phyloP scores from a whole-genome alignment of 37 sponge, comb jelly and placozoan species.

The Spongia lamella region DNA sequence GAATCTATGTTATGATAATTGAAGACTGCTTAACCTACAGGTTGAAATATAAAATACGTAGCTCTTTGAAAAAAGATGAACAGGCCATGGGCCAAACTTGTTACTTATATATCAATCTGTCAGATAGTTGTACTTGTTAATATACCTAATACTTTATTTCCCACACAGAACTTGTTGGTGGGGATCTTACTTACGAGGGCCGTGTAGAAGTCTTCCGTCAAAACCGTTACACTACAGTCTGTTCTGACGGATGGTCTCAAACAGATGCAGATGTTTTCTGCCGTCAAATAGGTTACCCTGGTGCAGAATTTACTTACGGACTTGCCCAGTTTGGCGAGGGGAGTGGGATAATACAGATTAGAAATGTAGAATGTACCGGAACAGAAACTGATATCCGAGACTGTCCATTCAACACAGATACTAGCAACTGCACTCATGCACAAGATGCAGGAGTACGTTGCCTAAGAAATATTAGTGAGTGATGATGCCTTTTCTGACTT shows the following conservation, averaged over 20 bases:
- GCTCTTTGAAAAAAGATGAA: not conserved
- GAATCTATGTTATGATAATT: too few species aligned
- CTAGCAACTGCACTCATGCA: conserved; percentile 21
- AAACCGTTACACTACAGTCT: conserved; percentile 32
- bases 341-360: not conserved
- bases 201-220: conserved; percentile 33
- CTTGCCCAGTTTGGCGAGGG: conserved; percentile 9
- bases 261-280: conserved; percentile 34
- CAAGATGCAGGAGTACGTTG: conserved; percentile 31
- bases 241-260: conserved; percentile 21
- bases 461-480: not conserved
- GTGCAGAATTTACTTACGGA: not conserved
- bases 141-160: not conserved
- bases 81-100: not conserved
- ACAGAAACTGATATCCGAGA: conserved; percentile 5
- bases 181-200: conserved; percentile 15
- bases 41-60: not conserved
- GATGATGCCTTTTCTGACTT: not conserved
- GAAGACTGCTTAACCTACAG: too few species aligned
- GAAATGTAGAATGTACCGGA: conserved; percentile 12
- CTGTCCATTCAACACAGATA: not conserved
- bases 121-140: not conserved
- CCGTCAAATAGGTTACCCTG: conserved; percentile 29
- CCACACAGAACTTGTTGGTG: conserved; percentile 14
- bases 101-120: not conserved